Base-by-base conservation (phyloP, 2,113 vertebrate genomes). In the Pelodiscus sinensis region DNA sequence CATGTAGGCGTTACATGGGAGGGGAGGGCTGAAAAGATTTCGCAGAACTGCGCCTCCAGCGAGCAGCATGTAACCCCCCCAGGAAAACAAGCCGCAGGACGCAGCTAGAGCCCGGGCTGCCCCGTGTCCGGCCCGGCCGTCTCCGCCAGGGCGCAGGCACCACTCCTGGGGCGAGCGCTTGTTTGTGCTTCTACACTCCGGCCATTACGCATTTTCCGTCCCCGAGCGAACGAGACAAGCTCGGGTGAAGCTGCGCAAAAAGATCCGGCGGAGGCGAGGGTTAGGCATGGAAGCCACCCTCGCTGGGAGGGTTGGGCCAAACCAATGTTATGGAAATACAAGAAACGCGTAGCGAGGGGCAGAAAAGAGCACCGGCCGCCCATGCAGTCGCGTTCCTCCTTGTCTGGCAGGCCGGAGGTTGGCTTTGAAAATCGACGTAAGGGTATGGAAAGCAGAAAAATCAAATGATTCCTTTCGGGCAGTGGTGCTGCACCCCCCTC, bases 361-460 rank as follows among this genome's bases (percentile, higher is more conserved):
- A 3, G 15, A 22, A 27, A 3, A 21, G 19, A 22, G 16, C 4
- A 1, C 0, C 0, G 51, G 4, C 0, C 1, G 1, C 9, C 4
- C 1, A 25, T 1, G 14, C 15, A 14, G 18, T 2, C 3, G 22
- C n/a, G 1, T 8, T 6, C 22, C 1, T 3, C 21, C 1, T 2
- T 21, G 8, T 1, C 1, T 1, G 6, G 0, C 0, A 0, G 2
- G 22, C 25, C 24, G 52, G 1, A 2, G 1, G 4, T 2, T 27
- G 3, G 0, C 0, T 2, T 5, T 18, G 38, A 31, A 1, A 6
- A 3, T 8, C 27, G n/a, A 35, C 2, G 16, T 5, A 5, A 75
- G 21, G 50, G 19, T n/a, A 4, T 44, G 54, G 9, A 1, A 9
- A 35, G 24, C 11, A 14, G 71, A 14, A 54, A 54, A 54, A 54